Evolutionary conservation across 1,140 invertebrate genomes (phyloP), one percentile per base, ranked within the genome.

Genomic region (Mizuhopecten yessoensis): DNA sequence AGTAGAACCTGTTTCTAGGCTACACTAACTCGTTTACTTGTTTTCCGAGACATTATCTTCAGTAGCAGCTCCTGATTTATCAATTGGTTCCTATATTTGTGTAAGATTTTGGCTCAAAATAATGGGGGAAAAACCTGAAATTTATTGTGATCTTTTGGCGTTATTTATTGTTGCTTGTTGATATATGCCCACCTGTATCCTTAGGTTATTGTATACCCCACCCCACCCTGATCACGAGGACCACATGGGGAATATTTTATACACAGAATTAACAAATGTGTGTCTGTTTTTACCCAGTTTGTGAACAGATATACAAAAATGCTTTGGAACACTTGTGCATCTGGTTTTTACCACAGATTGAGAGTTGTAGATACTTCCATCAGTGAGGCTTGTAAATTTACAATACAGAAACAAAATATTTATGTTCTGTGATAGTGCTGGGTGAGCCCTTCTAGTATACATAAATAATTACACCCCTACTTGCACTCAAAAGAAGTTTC

Each of bases 331-430:
- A 75, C 57, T 29, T 75, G 57, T 75, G n/a, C 57, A 75, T 75
- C 57, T 75, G 57, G 57, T n/a, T 75, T 75, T 75, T 29, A 29
- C 23, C 57, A 75, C 0, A 17, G 57, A 75, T 13, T 29, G 23
- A 29, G 57, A 75, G n/a, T 29, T 75, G 57, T 75, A 75, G 23
- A 75, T 75, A 75, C 57, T 5, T 3, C 57, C 57, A 75, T 75
- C 57, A 75, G 57, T 75, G 23, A 75, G 57, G n/a, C n/a, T 29
- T 75, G 57, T 75, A 75, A 75, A 75, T 75, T 75, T 75, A 75
- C 57, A 75, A 75, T 17, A 75, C 57, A 75, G 57, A 75, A 75
- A 75, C 57, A n/a, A 75, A 75, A 75, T 75, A 75, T 75, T 75
- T 75, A 75, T 75, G 23, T 75, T 75, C 57, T 29, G 23, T 75